Percentiles rank a stretch among this genome's conserved stretches.
phyloP scores from a whole-genome alignment of 2,113 vertebrate species.

The Eurypyga helias region DNA sequence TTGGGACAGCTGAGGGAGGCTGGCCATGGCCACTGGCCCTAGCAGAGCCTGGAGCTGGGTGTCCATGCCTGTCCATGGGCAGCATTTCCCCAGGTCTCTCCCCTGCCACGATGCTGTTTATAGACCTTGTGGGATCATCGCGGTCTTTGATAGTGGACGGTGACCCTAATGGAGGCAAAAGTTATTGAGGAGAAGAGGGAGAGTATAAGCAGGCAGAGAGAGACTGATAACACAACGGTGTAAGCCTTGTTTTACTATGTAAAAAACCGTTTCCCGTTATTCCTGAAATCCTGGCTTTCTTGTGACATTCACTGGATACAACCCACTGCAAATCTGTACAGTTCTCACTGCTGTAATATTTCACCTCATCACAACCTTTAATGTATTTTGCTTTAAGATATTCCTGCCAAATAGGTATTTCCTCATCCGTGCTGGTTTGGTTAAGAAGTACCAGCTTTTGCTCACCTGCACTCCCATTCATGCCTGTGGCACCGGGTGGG shows the following conservation, averaged over 20 bases:
- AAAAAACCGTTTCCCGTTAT: background rate
- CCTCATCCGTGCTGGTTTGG: background rate
- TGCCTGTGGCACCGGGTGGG: background rate
- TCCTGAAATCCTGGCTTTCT: background rate
- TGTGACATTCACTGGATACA: background rate
- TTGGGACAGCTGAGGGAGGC: background rate
- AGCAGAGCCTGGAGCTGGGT: background rate
- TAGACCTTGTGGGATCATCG: background rate
- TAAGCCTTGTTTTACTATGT: background rate
- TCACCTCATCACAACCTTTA: background rate
- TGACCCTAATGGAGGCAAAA: background rate
- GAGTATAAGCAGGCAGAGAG: background rate
- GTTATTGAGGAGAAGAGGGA: accelerated
- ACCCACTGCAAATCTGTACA: background rate
- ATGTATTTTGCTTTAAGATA: background rate
- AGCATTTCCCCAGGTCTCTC: background rate
- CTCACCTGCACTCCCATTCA: background rate
- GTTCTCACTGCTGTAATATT: background rate
- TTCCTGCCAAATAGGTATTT: background rate
- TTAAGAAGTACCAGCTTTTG: background rate
- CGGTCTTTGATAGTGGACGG: background rate
- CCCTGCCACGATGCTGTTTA: background rate
- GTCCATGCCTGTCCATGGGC: background rate
- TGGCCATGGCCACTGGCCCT: background rate
- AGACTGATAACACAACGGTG: background rate